Percentiles rank a stretch among this genome's conserved stretches.
These are phyloP conservation scores for Drosophila sechellia DNA, from an alignment of 1,140 invertebrate species.

Conservation along the genomic window DNA sequence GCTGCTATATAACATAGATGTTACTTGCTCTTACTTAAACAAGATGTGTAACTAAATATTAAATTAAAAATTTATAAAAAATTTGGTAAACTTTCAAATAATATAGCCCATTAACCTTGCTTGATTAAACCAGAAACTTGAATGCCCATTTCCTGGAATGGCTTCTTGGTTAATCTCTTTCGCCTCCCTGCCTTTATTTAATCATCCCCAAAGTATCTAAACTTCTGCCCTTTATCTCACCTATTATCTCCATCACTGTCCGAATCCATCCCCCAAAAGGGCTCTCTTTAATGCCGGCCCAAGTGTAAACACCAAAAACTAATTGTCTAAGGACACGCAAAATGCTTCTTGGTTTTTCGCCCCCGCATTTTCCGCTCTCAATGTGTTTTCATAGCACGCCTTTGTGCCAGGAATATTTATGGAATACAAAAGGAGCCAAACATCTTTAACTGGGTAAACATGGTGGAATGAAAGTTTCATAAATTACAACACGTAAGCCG, in stretches of 20 bases:
- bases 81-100: neutral
- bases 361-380: neutral
- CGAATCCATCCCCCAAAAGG: slow-evolving; percentile 14
- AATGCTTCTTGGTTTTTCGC: slow-evolving; percentile 22
- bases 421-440: neutral
- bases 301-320: slow-evolving; percentile 60
- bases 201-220: slow-evolving; percentile 39
- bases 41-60: neutral
- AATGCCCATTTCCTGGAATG: neutral
- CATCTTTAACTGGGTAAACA: slow-evolving; percentile 54
- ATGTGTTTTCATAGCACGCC: neutral
- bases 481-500: slow-evolving; percentile 50
- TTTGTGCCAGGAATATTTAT: slow-evolving; percentile 21
- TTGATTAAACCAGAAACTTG: slow-evolving; percentile 8
- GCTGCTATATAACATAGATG: neutral
- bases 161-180: slow-evolving; percentile 22
- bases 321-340: slow-evolving; percentile 61
- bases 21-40: neutral
- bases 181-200: slow-evolving; percentile 18
- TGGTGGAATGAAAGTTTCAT: slow-evolving; percentile 40
- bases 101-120: neutral
- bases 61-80: neutral
- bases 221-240: slow-evolving; percentile 33
- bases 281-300: slow-evolving; percentile 43
- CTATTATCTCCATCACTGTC: slow-evolving; percentile 32